A percentile compares a stretch with the other conserved stretches of the same genome.
Evolutionary conservation across 2,113 vertebrate species (phyloP).

Genomic region (Elephas maximus): DNA sequence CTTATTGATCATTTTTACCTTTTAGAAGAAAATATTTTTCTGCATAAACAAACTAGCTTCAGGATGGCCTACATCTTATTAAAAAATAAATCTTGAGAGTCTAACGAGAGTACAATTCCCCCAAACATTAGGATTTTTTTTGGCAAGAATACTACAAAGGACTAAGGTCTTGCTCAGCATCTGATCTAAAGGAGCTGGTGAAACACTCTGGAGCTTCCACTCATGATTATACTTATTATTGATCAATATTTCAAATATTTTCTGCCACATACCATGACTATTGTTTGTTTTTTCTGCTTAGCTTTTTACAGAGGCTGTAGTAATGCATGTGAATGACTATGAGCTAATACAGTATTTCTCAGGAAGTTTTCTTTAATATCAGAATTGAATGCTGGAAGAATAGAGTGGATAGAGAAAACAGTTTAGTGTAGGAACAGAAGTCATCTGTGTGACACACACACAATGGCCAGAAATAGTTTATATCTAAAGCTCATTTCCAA

Average conservation of each 20-base stretch:
- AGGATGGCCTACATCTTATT: constrained; percentile 1
- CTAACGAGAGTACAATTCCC: background rate
- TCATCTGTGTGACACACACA: background rate
- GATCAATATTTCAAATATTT: constrained; percentile 75
- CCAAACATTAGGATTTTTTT: background rate
- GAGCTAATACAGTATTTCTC: background rate
- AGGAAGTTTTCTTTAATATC: background rate
- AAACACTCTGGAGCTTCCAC: background rate
- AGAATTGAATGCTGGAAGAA: background rate
- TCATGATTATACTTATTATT: constrained; percentile 49
- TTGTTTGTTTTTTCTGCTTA: constrained; percentile 25
- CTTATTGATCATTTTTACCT: background rate
- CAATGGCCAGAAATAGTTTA: background rate
- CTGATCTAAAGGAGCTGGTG: constrained; percentile 13
- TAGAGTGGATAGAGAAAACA: background rate
- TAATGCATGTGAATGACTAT: background rate
- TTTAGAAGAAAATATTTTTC: background rate
- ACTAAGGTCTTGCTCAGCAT: constrained; percentile 53
- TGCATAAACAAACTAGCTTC: background rate
- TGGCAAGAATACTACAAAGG: constrained; percentile 63
- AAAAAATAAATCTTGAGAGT: constrained; percentile 49
- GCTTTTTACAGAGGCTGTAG: constrained; percentile 28
- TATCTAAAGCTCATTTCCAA: background rate
- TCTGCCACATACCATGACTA: background rate
- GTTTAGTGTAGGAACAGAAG: background rate